Evolutionary conservation across 92 coral and sea anemone species (phyloP).

Genomic region (Phymanthus crucifer): DNA sequence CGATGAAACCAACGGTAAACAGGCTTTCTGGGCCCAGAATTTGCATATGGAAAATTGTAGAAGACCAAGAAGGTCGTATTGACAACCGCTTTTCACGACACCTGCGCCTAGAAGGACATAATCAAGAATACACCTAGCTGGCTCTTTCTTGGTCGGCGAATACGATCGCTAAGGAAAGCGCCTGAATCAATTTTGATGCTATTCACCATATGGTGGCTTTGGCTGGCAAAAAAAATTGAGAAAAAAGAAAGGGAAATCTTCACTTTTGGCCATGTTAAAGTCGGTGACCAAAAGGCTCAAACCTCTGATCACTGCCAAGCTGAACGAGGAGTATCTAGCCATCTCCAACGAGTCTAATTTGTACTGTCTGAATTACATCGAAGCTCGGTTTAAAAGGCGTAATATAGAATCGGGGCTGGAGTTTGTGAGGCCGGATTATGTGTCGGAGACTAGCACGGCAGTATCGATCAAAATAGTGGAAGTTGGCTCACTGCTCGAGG

Average conservation of each 20-base stretch:
- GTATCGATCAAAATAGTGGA: slow-evolving; percentile 77
- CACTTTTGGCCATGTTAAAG: slow-evolving; percentile 51
- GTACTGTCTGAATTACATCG: slow-evolving; percentile 82
- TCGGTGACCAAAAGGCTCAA: slow-evolving; percentile 82
- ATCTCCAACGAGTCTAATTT: slow-evolving; percentile 86
- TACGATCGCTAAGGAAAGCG: slow-evolving; percentile 1
- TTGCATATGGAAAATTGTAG: slow-evolving; percentile 12
- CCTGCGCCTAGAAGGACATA: slow-evolving; percentile 10
- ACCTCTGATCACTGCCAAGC: slow-evolving; percentile 77
- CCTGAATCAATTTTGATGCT: neutral
- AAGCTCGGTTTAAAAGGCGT: slow-evolving; percentile 72
- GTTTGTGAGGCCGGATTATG: slow-evolving; percentile 70
- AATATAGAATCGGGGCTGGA: slow-evolving; percentile 76
- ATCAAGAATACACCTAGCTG: neutral
- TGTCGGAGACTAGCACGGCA: slow-evolving; percentile 55
- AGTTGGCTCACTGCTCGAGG: slow-evolving; percentile 83
- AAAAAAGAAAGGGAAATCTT: neutral
- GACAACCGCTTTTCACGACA: neutral
- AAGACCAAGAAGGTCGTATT: neutral
- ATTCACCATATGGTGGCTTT: neutral
- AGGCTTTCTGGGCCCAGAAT: neutral
- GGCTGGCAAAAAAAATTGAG: slow-evolving; percentile 16
- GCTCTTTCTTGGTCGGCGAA: neutral
- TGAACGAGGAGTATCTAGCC: slow-evolving; percentile 75
- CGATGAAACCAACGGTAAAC: neutral